These are phyloP conservation scores for Zaprionus camerounensis DNA, from an alignment of 1,140 invertebrate species.

Conservation along the genomic window DNA sequence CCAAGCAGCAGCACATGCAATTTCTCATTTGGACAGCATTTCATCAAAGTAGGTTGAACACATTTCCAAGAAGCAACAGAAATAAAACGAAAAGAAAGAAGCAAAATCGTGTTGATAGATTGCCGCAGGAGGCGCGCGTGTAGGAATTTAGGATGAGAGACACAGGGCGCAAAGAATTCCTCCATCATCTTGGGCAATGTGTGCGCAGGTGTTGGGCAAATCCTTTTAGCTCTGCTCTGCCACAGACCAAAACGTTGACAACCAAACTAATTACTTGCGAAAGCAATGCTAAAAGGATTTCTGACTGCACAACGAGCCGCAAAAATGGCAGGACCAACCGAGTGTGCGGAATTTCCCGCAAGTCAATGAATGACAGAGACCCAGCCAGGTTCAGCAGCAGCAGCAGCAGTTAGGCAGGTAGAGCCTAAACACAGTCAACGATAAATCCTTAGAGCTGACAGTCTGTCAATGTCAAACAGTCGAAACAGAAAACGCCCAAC, in stretches of 20 bases:
- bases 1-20: slow-evolving; percentile 39
- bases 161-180: not conserved
- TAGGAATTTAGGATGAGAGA: not conserved
- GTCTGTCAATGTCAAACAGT: slow-evolving; percentile 57
- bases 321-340: slow-evolving; percentile 31
- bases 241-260: slow-evolving; percentile 54
- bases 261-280: slow-evolving; percentile 65
- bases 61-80: slow-evolving; percentile 28
- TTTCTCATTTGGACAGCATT: slow-evolving; percentile 56
- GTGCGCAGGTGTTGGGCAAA: slow-evolving; percentile 59
- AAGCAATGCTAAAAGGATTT: slow-evolving; percentile 55
- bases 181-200: slow-evolving; percentile 15
- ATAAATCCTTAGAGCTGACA: slow-evolving; percentile 50
- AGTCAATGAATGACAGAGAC: slow-evolving; percentile 40
- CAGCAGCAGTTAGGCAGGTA: slow-evolving; percentile 34
- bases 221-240: slow-evolving; percentile 53
- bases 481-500: slow-evolving; percentile 23
- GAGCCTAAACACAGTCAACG: slow-evolving; percentile 1
- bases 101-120: slow-evolving; percentile 38
- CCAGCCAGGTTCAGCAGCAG: not conserved
- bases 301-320: slow-evolving; percentile 13
- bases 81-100: not conserved
- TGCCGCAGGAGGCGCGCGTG: slow-evolving; percentile 27
- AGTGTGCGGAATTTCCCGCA: slow-evolving; percentile 38
- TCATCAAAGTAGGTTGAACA: slow-evolving; percentile 63